Conservation (phyloP, 2,888 invertebrate genomes). For the Gasteruption jaculator region DNA sequence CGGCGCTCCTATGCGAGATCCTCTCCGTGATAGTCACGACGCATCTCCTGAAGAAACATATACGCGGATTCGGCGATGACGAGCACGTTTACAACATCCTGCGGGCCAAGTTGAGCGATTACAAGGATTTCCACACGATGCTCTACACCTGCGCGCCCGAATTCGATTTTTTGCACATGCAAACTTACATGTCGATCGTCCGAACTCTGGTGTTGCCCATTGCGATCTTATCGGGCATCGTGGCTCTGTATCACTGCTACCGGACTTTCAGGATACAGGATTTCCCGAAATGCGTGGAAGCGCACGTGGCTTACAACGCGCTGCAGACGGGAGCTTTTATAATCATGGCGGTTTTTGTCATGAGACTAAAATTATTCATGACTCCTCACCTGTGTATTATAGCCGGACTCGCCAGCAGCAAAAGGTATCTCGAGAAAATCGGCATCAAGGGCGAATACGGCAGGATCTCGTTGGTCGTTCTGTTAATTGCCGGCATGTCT, state of each 20-base stretch:
- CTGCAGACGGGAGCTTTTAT: conserved; percentile 69
- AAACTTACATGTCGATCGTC: conserved; percentile 54
- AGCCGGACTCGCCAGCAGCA: conserved; percentile 63
- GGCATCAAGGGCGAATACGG: conserved; percentile 46
- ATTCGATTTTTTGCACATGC: conserved; percentile 67
- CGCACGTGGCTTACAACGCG: conserved; percentile 65
- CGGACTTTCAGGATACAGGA: conserved; percentile 31
- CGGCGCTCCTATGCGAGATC: conserved; percentile 7
- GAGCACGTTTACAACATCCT: conserved; percentile 71
- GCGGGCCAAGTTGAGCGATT: conserved; percentile 64
- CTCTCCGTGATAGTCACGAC: conserved; percentile 34
- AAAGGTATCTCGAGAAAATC: conserved; percentile 55
- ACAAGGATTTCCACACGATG: conserved; percentile 70
- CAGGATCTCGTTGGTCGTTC: conserved; percentile 50
- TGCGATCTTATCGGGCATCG: conserved; percentile 51
- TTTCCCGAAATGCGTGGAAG: conserved; percentile 53
- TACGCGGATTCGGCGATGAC: conserved; percentile 52
- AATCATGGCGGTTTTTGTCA: conserved; percentile 70
- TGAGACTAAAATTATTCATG: conserved; percentile 74
- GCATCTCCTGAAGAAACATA: conserved; percentile 30
- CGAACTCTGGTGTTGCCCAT: conserved; percentile 60
- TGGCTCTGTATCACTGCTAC: conserved; percentile 51
- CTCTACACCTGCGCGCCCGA: conserved; percentile 75
- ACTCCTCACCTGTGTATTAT: conserved; percentile 75
- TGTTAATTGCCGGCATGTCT: conserved; percentile 56